Base-by-base conservation (phyloP, 23 tunicate genomes). In the Halocynthia roretzi region DNA sequence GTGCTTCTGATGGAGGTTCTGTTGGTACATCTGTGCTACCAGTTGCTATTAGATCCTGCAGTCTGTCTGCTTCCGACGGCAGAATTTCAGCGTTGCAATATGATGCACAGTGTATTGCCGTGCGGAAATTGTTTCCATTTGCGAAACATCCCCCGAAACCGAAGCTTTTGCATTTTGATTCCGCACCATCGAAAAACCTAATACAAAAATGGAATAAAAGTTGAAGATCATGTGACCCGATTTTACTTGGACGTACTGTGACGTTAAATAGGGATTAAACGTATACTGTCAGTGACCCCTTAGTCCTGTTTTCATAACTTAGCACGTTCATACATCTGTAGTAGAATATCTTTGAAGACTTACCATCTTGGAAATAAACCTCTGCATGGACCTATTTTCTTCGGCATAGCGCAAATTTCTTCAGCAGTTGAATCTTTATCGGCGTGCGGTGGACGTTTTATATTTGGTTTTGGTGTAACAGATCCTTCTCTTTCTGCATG, bases 281-380 rank as follows among this genome's bases (percentile, higher is more conserved):
- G 17, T 31, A 31, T 31, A 31, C 44, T 31, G 44, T 31, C 44
- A 31, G 44, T 31, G 44, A 31, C 4, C 44, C 44, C 44, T 31
- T 31, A 31, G 44, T 31, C 44, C 44, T 31, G 44, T 31, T 31
- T 31, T 31, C 4, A 31, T 31, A 31, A 31, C 44, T 31, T 31
- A 31, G 44, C 44, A 31, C 44, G 44, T 31, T 31, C 44, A 31
- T 31, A 4, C 44, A 31, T 31, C 44, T 31, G 44, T 31, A 31
- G 64, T 60, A 60, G 64, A 60, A 15, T 18, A 60, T 60, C 17
- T 60, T 60, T 60, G n/a, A 15, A 15, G 64, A 53, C 78, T 54
- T 54, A 74, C 78, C 78, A 74, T 54, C 78, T 53, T 8, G 78
- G 78, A 19, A 74, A 19, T 14, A 74, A 18, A 8, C 48, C 78